Evolutionary conservation across 2,888 invertebrate genomes (phyloP), one percentile per base, ranked within the genome.

Genomic region (Orthosia gracilis): DNA sequence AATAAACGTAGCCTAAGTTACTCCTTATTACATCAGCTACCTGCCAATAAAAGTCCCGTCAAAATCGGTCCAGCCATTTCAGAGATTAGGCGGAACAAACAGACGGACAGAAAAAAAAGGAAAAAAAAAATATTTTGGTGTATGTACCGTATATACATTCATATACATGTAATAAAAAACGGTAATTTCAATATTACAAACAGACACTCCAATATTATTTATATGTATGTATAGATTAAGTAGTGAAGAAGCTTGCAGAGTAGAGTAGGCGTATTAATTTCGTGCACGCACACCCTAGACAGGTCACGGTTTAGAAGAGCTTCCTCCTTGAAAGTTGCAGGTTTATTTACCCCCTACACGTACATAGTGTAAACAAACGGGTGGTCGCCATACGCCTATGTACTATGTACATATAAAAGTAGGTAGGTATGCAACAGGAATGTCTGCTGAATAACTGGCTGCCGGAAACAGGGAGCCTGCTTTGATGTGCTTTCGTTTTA

Each of bases 331-430:
- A 69, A 59, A 65, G 47, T 50, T 59, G 52, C 57, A 71, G 64
- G 72, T 69, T 69, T 85, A 76, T 74, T 70, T 74, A 74, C 65
- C 21, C 54, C 26, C 23, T 69, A 67, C 75, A 73, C 64, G 76
- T 74, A 78, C 59, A 78, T 70, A 75, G 65, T 73, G 78, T 76
- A 82, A 77, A 85, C 82, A 85, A 52, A 67, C 76, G 72, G 45
- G 69, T 55, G 65, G 57, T 67, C 57, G 54, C 21, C 40, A 52
- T n/a, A n/a, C 18, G 23, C 15, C 17, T 73, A 55, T 61, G 11
- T 58, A 74, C n/a, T 21, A 9, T 2, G 21, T 62, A 62, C 55
- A 26, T 52, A 61, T 31, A 50, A n/a, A 64, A 17, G 52, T 65
- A 65, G 18, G 9, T 47, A 59, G 68, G 21, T 67, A 74, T 74